Evolutionary conservation across 2,888 invertebrate species (phyloP), one percentile per base, ranked within the genome.

Genomic region (Drosophila siamana): DNA sequence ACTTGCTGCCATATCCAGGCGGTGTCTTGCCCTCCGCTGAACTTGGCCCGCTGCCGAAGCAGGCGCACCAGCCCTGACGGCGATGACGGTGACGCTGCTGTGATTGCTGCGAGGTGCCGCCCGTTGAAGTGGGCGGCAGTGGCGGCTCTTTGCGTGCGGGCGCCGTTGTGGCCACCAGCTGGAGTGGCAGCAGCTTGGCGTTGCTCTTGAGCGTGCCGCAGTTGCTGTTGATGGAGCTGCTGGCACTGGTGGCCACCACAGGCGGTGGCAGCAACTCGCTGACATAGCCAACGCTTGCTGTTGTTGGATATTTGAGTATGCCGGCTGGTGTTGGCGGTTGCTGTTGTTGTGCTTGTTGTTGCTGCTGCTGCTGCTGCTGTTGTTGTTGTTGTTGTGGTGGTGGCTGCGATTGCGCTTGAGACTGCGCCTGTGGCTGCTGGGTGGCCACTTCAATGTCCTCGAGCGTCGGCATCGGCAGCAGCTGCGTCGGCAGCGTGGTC

Each of bases 371-470:
- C 6, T 38, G 36, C 13, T n/a, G 7, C n/a, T 38, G 36, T 7
- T 6, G 11, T n/a, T 51, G 66, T 2, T 69, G 80, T 11, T 57
- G 74, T 24, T 70, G 79, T 38, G 51, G 80, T 56, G 74, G 77
- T 62, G 60, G 79, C 33, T 67, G 79, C 38, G 40, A 50, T 38
- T 63, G 59, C 5, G 41, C 7, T 4, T n/a, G n/a, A n/a, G 22
- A 43, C 9, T 38, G 36, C 0, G 36, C 2, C 7, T 38, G 36
- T 7, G 36, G 36, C 4, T 51, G 66, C 4, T 69, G 80, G 13
- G 67, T 74, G 46, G 88, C 83, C 40, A 86, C 88, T 76, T 90
- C 90, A 73, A 91, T 90, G 56, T 90, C 91, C 78, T 90, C 90
- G 61, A 90, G 72, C 51, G 90, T 86, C 9, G 90, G 90, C 90